Conservation (phyloP, 2,113 vertebrate genomes). For the Chaetodon auriga region DNA sequence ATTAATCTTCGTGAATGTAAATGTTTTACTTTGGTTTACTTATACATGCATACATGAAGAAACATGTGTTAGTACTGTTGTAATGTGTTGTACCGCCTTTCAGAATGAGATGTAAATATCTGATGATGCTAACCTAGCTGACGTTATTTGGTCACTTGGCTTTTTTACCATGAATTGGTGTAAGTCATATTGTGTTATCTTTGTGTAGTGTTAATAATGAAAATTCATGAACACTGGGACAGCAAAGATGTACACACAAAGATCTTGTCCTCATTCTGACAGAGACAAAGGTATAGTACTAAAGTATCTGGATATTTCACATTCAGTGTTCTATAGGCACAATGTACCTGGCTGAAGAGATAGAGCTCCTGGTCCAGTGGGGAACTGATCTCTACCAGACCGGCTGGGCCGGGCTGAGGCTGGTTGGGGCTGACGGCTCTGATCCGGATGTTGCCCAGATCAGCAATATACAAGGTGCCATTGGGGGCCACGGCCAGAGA, state of each 20-base stretch:
- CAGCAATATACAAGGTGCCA: conserved; percentile 93
- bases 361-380: conserved; percentile 96
- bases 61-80: not conserved
- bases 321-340: not conserved
- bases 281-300: not conserved
- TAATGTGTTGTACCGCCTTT: too few relatives aligned
- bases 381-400: conserved; percentile 93
- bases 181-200: not conserved
- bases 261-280: not conserved
- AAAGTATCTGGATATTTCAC: too few relatives aligned
- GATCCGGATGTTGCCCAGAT: conserved; percentile 95
- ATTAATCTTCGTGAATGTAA: not conserved
- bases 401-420: conserved; percentile 86
- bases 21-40: not conserved
- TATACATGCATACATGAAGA: not conserved
- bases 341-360: conserved; percentile 88
- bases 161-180: not conserved
- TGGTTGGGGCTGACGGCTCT: conserved; percentile 92
- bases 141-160: too few relatives aligned
- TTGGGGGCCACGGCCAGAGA: conserved; percentile 94
- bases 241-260: not conserved
- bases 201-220: not conserved
- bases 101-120: not conserved
- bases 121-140: not conserved
- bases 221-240: not conserved